Percentiles rank a stretch among this genome's conserved stretches.
These are phyloP conservation scores for Dermochelys coriacea DNA, from an alignment of 2,797 vertebrate genomes.

Conservation along the genomic window DNA sequence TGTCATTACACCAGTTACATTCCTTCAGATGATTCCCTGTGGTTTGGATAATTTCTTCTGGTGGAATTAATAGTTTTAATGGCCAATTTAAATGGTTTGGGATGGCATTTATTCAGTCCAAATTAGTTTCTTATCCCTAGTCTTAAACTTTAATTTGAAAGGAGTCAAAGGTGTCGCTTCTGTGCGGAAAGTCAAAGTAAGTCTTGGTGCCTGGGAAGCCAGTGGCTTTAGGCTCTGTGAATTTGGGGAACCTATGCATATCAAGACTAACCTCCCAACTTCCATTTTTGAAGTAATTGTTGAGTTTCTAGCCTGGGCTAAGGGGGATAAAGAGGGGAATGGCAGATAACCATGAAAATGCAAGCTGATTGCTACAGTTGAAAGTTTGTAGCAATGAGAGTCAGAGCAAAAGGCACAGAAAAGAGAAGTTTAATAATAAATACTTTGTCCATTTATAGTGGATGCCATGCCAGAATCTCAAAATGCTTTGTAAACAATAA, in stretches of 20 bases:
- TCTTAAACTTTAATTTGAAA: not conserved
- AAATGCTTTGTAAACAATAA: not conserved
- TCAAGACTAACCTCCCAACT: not conserved
- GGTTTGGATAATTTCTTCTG: conserved; percentile 39
- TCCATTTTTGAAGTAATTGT: not conserved
- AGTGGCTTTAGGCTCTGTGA: not conserved
- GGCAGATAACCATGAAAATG: not conserved
- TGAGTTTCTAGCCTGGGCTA: too few species aligned
- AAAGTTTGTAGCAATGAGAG: not conserved
- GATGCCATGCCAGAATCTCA: not conserved
- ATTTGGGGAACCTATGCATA: not conserved
- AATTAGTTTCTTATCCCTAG: not conserved
- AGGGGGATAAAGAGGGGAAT: not conserved
- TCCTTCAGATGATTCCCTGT: conserved; percentile 54
- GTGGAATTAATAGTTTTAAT: conserved; percentile 46
- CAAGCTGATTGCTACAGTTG: not conserved
- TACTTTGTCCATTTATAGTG: not conserved
- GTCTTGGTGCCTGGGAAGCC: not conserved
- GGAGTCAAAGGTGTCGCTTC: not conserved
- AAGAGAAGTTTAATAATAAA: not conserved
- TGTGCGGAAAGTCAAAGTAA: not conserved
- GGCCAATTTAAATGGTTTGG: conserved; percentile 13
- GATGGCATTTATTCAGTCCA: conserved; percentile 16
- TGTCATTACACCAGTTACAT: conserved; percentile 49
- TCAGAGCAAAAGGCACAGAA: not conserved